Evolutionary conservation across 2,888 invertebrate species (phyloP).

Genomic region (Orthonevra nobilis): DNA sequence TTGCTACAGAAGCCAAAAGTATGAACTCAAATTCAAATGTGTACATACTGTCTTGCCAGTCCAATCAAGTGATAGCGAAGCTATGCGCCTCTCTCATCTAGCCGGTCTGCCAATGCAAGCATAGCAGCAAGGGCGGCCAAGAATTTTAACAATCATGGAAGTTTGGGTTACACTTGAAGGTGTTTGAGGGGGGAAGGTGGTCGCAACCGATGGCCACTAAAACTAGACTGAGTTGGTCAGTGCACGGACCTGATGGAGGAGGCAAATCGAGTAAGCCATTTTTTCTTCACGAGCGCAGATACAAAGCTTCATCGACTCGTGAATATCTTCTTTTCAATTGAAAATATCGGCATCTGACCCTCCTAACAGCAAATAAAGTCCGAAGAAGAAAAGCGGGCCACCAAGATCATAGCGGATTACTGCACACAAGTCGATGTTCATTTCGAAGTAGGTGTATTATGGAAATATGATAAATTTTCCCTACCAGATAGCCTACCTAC

Average conservation of each 20-base stretch:
- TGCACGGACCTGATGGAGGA: not conserved
- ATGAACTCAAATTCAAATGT: not conserved
- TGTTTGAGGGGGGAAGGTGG: not conserved
- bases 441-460: slow-evolving; percentile 1
- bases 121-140: not conserved
- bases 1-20: not conserved
- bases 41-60: too few relatives aligned
- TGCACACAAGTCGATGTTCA: too few relatives aligned
- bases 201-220: not conserved
- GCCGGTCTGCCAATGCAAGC: not conserved
- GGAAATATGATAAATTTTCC: not conserved
- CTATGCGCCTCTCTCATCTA: not conserved
- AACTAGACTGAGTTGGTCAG: slow-evolving; percentile 15
- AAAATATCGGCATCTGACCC: not conserved
- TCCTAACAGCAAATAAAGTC: too few relatives aligned
- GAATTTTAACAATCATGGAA: slow-evolving; percentile 4
- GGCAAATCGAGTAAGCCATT: not conserved
- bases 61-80: too few relatives aligned
- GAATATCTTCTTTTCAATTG: slow-evolving; percentile 2
- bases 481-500: not conserved
- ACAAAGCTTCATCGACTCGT: slow-evolving; percentile 16
- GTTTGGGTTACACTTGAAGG: slow-evolving; percentile 6
- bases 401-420: too few relatives aligned
- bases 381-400: too few relatives aligned
- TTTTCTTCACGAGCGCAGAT: not conserved